phyloP scores from a whole-genome alignment of 2,113 vertebrate genomes.

The Ptilorrhoa leucosticta region DNA sequence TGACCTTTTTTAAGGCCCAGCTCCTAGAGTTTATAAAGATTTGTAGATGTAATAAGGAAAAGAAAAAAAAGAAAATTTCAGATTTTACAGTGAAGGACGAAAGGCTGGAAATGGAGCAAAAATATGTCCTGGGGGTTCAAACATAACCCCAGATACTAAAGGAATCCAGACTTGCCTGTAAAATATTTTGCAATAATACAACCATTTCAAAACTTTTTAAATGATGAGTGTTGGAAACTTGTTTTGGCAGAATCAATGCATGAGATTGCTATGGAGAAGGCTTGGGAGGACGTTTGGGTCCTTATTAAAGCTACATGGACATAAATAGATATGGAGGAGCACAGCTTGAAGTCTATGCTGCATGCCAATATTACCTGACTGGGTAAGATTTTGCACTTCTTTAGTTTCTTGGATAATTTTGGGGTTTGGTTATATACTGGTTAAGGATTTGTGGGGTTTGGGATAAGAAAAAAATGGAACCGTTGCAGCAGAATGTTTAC shows the following conservation, averaged over 20 bases:
- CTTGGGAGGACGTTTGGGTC: neutral
- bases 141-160: neutral
- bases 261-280: neutral
- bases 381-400: neutral
- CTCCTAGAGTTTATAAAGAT: neutral
- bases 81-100: neutral
- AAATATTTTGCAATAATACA: constrained; percentile 14
- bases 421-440: neutral
- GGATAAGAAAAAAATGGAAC: neutral
- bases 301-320: neutral
- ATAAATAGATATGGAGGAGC: neutral
- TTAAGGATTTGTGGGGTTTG: neutral
- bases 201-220: neutral
- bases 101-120: neutral
- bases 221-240: neutral
- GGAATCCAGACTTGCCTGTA: neutral
- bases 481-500: neutral
- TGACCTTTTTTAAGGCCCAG: neutral
- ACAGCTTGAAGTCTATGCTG: neutral
- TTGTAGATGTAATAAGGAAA: neutral
- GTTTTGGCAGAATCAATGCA: neutral
- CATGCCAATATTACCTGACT: neutral
- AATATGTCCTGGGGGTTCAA: neutral
- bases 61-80: neutral
- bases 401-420: neutral